Evolutionary conservation across 2,888 invertebrate genomes (phyloP).

Genomic region (Acrocyrtus sp.): DNA sequence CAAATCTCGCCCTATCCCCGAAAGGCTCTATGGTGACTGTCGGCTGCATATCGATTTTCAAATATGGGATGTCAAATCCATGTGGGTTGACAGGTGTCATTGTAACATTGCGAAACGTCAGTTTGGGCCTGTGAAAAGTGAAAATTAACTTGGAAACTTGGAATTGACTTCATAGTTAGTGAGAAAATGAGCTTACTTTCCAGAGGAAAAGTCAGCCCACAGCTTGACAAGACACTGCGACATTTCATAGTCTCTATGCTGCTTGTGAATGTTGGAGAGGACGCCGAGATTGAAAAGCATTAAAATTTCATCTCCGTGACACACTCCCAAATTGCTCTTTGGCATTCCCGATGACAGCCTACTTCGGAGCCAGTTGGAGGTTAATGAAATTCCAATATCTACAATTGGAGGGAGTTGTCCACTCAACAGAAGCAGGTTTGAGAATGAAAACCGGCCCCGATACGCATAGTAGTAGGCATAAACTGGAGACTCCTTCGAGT

Average conservation of each 20-base stretch:
- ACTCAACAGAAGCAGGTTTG: conserved; percentile 38
- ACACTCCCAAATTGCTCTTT: conserved; percentile 65
- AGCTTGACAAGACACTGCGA: conserved; percentile 41
- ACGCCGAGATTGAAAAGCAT: conserved; percentile 68
- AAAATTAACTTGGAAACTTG: background rate
- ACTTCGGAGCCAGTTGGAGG: conserved; percentile 43
- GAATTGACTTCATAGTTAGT: no score
- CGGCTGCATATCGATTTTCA: conserved; percentile 31
- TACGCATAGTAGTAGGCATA: conserved; percentile 56
- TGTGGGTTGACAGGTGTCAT: conserved; percentile 21
- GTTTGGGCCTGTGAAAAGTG: conserved; percentile 9
- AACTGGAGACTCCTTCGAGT: conserved; percentile 43
- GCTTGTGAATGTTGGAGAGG: conserved; percentile 57
- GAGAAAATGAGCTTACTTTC: conserved; percentile 43
- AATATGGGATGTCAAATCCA: conserved; percentile 26
- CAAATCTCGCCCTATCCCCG: conserved; percentile 36
- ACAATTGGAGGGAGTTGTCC: conserved; percentile 46
- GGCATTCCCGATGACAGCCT: conserved; percentile 14
- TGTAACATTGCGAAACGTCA: conserved; percentile 37
- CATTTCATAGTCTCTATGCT: conserved; percentile 44
- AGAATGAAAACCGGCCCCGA: conserved; percentile 45
- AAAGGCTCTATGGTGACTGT: conserved; percentile 38
- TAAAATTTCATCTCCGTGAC: conserved; percentile 70
- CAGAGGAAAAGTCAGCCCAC: conserved; percentile 51
- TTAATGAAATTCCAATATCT: conserved; percentile 40